These are phyloP conservation scores for Turritopsis dohrnii DNA, from an alignment of 30 jellyfish, hydroid and myxozoan genomes.

Conservation along the genomic window DNA sequence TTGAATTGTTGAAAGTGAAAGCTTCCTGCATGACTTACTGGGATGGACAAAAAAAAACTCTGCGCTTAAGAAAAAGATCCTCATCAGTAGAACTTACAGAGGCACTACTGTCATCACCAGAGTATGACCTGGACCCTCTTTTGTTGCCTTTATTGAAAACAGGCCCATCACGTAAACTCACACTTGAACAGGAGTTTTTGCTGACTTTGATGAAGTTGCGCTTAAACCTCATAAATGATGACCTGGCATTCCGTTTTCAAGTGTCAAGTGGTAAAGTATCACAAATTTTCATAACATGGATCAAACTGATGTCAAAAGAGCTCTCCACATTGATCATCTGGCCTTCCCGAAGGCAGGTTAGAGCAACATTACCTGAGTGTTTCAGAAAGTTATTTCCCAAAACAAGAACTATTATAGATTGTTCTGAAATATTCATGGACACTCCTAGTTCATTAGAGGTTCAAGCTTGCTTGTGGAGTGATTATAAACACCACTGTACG, in stretches of 20 bases:
- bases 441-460: slow-evolving; percentile 43
- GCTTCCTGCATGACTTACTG: slow-evolving; percentile 33
- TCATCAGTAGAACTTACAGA: slow-evolving; percentile 35
- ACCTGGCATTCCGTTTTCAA: background rate
- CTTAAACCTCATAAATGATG: slow-evolving; percentile 24
- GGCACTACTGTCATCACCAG: slow-evolving; percentile 18
- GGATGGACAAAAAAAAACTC: too few species aligned
- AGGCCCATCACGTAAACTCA: too few species aligned
- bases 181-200: background rate
- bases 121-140: too few species aligned
- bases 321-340: too few species aligned
- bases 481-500: slow-evolving; percentile 71
- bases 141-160: too few species aligned
- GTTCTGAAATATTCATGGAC: slow-evolving; percentile 52
- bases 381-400: slow-evolving; percentile 47
- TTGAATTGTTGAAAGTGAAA: too few species aligned
- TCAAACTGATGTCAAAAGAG: too few species aligned
- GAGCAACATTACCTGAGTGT: slow-evolving; percentile 41
- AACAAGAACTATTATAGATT: slow-evolving; percentile 42
- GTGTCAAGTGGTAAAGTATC: background rate
- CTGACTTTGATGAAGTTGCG: slow-evolving; percentile 26
- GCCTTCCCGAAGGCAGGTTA: slow-evolving; percentile 55
- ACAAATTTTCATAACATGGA: too few species aligned
- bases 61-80: too few species aligned
- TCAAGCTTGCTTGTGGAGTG: slow-evolving; percentile 40